phyloP scores from a whole-genome alignment of 1,140 invertebrate species.

The Drosophila repletoides region DNA sequence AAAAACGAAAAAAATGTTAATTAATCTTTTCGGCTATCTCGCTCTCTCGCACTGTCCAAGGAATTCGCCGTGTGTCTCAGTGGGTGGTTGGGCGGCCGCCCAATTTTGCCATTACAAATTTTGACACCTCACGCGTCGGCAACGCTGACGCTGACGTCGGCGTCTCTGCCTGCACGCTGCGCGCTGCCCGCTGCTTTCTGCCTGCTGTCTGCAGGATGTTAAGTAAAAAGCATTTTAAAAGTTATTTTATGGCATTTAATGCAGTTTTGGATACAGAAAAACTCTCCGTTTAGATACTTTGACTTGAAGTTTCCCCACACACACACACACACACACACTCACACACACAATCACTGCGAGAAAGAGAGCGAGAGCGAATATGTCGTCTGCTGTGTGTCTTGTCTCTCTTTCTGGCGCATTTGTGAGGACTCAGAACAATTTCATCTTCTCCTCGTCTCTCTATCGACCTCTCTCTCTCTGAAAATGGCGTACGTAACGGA shows the following conservation, averaged over 20 bases:
- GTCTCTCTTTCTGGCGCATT: constrained; percentile 9
- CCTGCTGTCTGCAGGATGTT: constrained; percentile 77
- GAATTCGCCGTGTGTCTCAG: constrained; percentile 18
- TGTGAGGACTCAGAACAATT: constrained; percentile 3
- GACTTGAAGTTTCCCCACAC: constrained; percentile 60
- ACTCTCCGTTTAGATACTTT: constrained; percentile 80
- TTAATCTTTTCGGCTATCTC: constrained; percentile 62
- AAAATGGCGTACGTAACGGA: constrained; percentile 79
- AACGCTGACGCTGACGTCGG: not conserved
- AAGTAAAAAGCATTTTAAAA: constrained; percentile 82
- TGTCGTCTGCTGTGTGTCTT: constrained; percentile 5
- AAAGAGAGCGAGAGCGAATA: not conserved
- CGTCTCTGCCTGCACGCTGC: constrained; percentile 14
- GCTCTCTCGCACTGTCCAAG: not conserved
- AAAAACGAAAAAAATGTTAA: constrained; percentile 64
- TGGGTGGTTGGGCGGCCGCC: constrained; percentile 22
- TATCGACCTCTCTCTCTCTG: constrained; percentile 4
- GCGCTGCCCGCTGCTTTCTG: too few relatives aligned
- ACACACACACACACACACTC: constrained; percentile 18
- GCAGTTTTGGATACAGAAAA: constrained; percentile 81
- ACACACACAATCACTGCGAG: not conserved
- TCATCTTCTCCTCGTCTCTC: too few relatives aligned
- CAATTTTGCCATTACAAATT: constrained; percentile 28
- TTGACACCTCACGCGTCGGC: constrained; percentile 32
- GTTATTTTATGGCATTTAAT: constrained; percentile 82